Percentiles rank a stretch among this genome's conserved stretches.
Evolutionary conservation across 2,797 vertebrate species (phyloP).

Genomic region (Margarornis squamiger): DNA sequence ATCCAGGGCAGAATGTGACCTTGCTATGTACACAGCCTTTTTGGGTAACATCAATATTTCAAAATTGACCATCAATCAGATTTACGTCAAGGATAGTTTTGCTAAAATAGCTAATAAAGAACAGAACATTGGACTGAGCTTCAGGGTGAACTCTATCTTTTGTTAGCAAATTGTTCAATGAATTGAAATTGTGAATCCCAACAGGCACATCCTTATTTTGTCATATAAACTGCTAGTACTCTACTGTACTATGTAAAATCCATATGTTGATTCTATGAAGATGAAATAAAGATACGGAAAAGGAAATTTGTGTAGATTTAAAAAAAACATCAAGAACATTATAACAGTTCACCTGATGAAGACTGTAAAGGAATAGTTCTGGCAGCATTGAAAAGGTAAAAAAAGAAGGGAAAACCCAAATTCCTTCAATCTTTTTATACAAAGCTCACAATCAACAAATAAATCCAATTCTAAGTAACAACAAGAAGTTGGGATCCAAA

Average conservation of each 20-base stretch:
- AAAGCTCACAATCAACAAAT: not conserved
- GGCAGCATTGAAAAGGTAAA: not conserved
- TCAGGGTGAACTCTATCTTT: not conserved
- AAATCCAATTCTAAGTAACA: not conserved
- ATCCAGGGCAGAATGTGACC: conserved; percentile 26
- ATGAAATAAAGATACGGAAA: not conserved
- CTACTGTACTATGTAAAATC: not conserved
- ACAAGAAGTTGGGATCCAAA: not conserved
- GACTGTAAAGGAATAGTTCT: not conserved
- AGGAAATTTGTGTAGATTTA: not conserved
- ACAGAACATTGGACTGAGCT: not conserved
- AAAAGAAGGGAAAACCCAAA: fast-evolving
- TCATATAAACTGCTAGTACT: not conserved
- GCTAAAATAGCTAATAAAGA: conserved; percentile 23
- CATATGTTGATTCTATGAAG: not conserved
- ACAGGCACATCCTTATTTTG: not conserved
- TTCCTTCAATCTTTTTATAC: not conserved
- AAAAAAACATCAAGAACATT: not conserved
- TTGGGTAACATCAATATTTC: conserved; percentile 1
- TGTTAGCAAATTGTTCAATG: not conserved
- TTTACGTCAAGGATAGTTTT: conserved; percentile 12
- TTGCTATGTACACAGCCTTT: not conserved
- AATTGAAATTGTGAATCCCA: not conserved
- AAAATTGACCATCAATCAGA: conserved; percentile 21
- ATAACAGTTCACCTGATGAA: not conserved